Conservation (phyloP, 2,888 invertebrate species). For the Cephus rjabovi region DNA sequence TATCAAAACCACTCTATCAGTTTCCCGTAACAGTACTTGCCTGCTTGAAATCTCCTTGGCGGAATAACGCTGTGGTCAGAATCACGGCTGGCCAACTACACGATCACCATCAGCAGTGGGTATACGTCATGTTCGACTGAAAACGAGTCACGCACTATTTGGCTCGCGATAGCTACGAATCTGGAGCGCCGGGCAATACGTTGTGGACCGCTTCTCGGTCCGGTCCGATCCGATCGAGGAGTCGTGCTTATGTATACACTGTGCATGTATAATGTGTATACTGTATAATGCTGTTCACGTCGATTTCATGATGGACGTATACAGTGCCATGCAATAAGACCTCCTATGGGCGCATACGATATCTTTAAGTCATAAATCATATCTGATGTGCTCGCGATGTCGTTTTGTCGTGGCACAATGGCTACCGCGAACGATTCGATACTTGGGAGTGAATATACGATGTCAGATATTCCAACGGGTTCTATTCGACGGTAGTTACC, state of each 20-base stretch:
- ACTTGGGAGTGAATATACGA: background rate
- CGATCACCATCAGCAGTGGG: background rate
- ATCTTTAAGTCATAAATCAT: background rate
- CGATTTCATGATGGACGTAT: background rate
- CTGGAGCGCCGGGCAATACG: background rate
- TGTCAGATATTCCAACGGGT: background rate
- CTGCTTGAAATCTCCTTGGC: slow-evolving; percentile 11
- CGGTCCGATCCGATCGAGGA: background rate
- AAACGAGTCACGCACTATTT: slow-evolving; percentile 9
- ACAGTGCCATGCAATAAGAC: background rate
- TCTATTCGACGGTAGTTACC: background rate
- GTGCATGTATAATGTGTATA: background rate
- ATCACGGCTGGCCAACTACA: background rate
- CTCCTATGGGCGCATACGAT: background rate
- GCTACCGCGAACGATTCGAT: background rate
- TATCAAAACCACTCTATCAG: background rate
- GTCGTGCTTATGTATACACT: background rate
- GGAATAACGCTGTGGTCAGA: slow-evolving; percentile 9
- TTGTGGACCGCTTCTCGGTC: background rate
- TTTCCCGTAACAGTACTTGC: slow-evolving; percentile 5
- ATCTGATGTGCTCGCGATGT: background rate
- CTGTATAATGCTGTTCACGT: background rate
- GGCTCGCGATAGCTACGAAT: slow-evolving; percentile 2
- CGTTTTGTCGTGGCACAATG: background rate
- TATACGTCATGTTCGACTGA: slow-evolving; percentile 4